phyloP scores from a whole-genome alignment of 2,888 invertebrate species.

The Calameuta filiformis region DNA sequence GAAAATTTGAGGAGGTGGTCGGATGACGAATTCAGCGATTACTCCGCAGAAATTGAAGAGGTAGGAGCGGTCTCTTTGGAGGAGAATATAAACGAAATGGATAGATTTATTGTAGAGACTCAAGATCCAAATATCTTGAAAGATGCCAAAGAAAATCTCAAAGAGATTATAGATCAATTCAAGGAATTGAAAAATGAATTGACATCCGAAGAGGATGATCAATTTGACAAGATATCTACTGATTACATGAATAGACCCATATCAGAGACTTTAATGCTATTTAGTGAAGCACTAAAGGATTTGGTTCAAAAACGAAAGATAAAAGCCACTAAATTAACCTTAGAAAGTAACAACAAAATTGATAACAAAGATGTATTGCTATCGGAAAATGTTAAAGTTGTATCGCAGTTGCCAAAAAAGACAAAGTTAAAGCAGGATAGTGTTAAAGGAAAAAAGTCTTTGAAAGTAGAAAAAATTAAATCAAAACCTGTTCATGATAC shows the following conservation, averaged over 20 bases:
- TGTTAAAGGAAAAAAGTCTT: constrained; percentile 7
- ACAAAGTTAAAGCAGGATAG: constrained; percentile 24
- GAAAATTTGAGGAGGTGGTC: constrained; percentile 31
- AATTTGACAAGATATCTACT: constrained; percentile 52
- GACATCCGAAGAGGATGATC: constrained; percentile 50
- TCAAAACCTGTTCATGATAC: neutral
- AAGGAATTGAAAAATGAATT: constrained; percentile 56
- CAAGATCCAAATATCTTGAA: constrained; percentile 31
- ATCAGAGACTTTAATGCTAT: constrained; percentile 54
- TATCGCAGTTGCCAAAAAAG: neutral
- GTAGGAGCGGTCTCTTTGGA: constrained; percentile 27
- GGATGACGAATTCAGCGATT: constrained; percentile 24
- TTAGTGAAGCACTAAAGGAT: constrained; percentile 57
- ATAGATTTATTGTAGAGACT: constrained; percentile 30
- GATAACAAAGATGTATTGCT: constrained; percentile 41
- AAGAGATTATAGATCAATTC: constrained; percentile 59
- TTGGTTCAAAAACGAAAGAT: constrained; percentile 46
- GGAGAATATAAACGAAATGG: constrained; percentile 30
- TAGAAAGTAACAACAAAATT: constrained; percentile 36
- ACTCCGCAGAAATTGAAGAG: constrained; percentile 21
- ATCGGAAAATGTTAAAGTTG: constrained; percentile 17
- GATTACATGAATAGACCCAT: constrained; percentile 55
- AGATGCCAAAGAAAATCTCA: constrained; percentile 55
- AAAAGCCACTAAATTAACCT: constrained; percentile 12
- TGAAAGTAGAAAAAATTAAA: neutral